Base-by-base conservation (phyloP, 1,140 invertebrate species). In the Conus betulinus region DNA sequence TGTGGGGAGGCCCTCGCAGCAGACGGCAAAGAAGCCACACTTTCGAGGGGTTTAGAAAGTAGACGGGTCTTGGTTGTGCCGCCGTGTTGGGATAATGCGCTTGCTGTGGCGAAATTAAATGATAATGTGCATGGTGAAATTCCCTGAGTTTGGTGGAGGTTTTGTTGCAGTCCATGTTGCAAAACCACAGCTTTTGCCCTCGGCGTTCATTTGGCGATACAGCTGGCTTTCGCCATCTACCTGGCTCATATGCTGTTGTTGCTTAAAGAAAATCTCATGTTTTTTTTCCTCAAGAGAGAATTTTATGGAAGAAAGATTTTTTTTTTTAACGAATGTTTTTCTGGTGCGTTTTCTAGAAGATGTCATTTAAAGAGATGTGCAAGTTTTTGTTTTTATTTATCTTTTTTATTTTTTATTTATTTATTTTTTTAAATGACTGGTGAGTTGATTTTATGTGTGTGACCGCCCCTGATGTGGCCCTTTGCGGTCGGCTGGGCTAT, bases 21-120 rank as follows among this genome's bases (percentile, higher is more conserved):
- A 89, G 25, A 91, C 87, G 27, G 91, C 90, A 92, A 93, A 92
- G 17, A 93, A 76, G 57, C 87, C 90, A 88, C 90, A 91, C 81
- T 93, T 92, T 53, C 91, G 55, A 81, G 92, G 91, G 82, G 78
- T 91, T n/a, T 84, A 63, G 79, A 82, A 23, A 91, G 88, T 25
- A 92, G 10, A 78, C 5, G 52, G 71, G 74, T 53, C 86, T 27
- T 8, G 85, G 85, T 76, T 87, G 85, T 23, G 67, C 51, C 17
- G 85, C 25, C 20, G 7, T 76, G 67, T 39, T 63, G 15, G 85
- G 85, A 13, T 27, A 53, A 39, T 87, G 85, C 25, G 74, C 84
- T 17, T 85, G 84, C 79, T 92, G 92, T 3, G 91, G n/a, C 91
- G 89, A 88, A 93, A 89, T 92, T 91, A 90, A 92, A 92, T 25